Base-by-base conservation (phyloP, 92 coral and sea anemone genomes). In the Siderastrea siderea region DNA sequence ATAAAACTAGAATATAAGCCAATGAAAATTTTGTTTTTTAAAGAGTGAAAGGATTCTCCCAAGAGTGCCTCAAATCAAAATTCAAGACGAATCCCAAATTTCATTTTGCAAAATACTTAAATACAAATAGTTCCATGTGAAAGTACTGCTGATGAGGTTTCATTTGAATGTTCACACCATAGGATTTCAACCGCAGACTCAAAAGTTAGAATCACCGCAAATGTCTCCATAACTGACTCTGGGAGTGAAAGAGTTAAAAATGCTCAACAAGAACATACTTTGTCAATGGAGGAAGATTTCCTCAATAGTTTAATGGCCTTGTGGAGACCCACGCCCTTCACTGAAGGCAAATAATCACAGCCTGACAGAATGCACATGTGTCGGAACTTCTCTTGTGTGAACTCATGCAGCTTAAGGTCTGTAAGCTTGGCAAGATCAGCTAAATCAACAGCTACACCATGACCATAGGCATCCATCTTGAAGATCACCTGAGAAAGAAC, bases 341-440 rank as follows among this genome's bases (percentile, higher is more conserved):
- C 91, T 2, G 99, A 97, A 11, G 94, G 98, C 57, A 97, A 92
- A 70, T 97, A 97, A 77, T 97, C 99, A 91, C 99, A 97, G 66
- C 99, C 99, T 26, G 99, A 97, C 61, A 97, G 79, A 38, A 97
- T 97, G 67, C 99, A 97, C 99, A 97, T 97, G 90, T 95, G 94
- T 62, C 98, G 89, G 84, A 97, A 97, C 89, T 94, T 97, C 80
- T 97, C 96, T 90, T 87, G 87, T 44, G 98, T 95, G 85, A 97
- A 97, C 80, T 93, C 98, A 66, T 97, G 98, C 88, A 97, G 86
- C 48, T 92, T 94, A 60, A 94, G 93, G 68, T 88, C 91, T 68
- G 92, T 90, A 3, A 97, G 88, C 75, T 92, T 92, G 52, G 99
- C 90, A 55, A 97, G 91, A 84, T 95, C 96, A 58, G 91, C 95